Evolutionary conservation across 2,113 vertebrate species (phyloP), one percentile per base, ranked within the genome.

Genomic region (Hippocampus guttulatus): DNA sequence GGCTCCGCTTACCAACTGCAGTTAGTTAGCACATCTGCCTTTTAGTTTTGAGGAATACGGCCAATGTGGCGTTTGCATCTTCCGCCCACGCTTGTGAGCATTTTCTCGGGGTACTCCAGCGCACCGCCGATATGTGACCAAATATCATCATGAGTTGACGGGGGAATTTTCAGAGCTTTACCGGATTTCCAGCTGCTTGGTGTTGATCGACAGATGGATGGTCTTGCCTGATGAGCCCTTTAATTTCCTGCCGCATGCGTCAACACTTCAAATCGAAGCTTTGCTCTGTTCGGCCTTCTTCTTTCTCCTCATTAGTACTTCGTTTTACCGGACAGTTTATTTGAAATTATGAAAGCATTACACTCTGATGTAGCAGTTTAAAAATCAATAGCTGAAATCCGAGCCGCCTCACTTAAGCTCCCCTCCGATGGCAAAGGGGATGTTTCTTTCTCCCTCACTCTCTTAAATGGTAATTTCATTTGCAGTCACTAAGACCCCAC

Each of bases 261-360:
- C 74, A 72, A 87, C 87, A 84, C 88, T 87, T 87, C 83, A 81
- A 83, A 85, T 85, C 81, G 85, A 73, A 51, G 75, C 73, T 88
- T 83, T 60, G 74, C 75, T 81, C 73, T 55, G 60, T 67, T 66
- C 23, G 73, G 82, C 87, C 86, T 75, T 83, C 87, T 88, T 84
- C 75, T 82, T 88, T 84, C 80, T 88, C 88, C 33, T 91, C 90
- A 92, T 93, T 91, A 92, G 88, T 88, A 91, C 89, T 91, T 91
- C 78, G 87, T 89, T 61, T 33, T 90, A 92, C 86, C 86, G 86
- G 92, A 91, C 91, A 91, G 91, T 92, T 93, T 92, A 92, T 93
- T 92, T 91, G 89, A 91, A 93, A 92, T 93, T 92, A 93, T 93
- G 90, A 92, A 92, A 92, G 91, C 92, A 92, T 92, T 93, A 93